Evolutionary conservation across 2,113 vertebrate genomes (phyloP), one percentile per base, ranked within the genome.

Genomic region (Pelecanoides urinatrix): DNA sequence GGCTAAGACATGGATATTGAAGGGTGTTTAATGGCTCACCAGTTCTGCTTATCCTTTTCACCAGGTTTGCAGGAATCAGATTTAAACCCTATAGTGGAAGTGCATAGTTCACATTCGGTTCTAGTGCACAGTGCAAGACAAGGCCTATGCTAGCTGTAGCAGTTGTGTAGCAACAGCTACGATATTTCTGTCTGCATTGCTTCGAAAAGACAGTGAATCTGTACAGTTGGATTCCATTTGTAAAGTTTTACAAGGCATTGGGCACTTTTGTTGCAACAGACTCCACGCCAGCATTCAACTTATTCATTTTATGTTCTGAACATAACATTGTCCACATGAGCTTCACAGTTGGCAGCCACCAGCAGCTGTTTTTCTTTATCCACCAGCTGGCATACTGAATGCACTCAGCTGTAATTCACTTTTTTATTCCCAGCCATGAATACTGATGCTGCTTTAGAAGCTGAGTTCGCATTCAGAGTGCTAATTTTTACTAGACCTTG

Each of bases 361-460:
- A 93, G 72, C 86, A 96, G 91, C 94, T 97, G 95, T 58, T 85
- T 95, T 90, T 76, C 92, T 90, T 94, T 82, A 77, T 86, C 86
- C 66, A 85, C 83, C 72, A 92, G 85, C 87, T 96, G 96, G 65
- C 83, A 92, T 36, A 38, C 34, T 52, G 45, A 92, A 86, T 59
- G 32, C 67, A 59, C 16, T 76, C 86, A 91, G 65, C 55, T 93
- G 77, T 87, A 92, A 70, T 88, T 96, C 40, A 44, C 32, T 61
- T 70, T 83, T 94, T 79, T 44, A 68, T 63, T 94, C 70, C 65
- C 50, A 50, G 22, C 10, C 36, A 62, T 62, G 95, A 94, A 75
- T 92, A 90, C 45, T 82, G 88, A 84, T 75, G 76, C 18, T 1
- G 0, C 62, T 76, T 85, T 70, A 81, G 66, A 94, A 94, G 50